A percentile compares a stretch with the other conserved stretches of the same genome.
Evolutionary conservation across 2,113 vertebrate genomes (phyloP).

Genomic region (Megaleporinus macrocephalus): DNA sequence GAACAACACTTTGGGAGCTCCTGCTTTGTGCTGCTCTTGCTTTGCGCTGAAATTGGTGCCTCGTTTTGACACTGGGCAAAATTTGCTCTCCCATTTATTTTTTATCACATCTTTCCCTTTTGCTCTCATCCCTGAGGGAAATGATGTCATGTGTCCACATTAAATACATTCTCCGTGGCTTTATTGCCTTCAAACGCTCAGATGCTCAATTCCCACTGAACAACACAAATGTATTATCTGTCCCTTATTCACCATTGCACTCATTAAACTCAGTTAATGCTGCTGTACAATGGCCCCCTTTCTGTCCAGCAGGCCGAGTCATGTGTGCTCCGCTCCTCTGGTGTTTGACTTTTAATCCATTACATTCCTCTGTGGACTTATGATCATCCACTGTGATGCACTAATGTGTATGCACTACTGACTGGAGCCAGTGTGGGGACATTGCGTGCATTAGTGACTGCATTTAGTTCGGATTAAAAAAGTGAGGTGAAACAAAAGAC

Average conservation of each 20-base stretch:
- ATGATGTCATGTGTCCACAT: slow-evolving; percentile 53
- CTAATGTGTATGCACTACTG: slow-evolving; percentile 66
- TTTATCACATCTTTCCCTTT: slow-evolving; percentile 16
- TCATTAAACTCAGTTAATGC: slow-evolving; percentile 52
- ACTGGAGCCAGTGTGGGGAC: slow-evolving; percentile 67
- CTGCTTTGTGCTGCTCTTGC: background rate
- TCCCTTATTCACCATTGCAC: slow-evolving; percentile 54
- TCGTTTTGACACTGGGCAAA: no score
- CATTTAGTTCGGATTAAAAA: slow-evolving; percentile 32
- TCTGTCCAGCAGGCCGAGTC: slow-evolving; percentile 58
- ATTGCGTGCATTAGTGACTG: slow-evolving; percentile 52
- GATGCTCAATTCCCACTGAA: slow-evolving; percentile 40
- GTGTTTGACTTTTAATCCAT: slow-evolving; percentile 79
- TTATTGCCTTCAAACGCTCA: slow-evolving; percentile 34
- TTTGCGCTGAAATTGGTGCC: background rate
- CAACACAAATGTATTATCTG: slow-evolving; percentile 48
- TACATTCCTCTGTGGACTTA: slow-evolving; percentile 77
- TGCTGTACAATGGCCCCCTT: slow-evolving; percentile 61
- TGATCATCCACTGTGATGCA: slow-evolving; percentile 58
- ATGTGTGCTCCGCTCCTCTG: slow-evolving; percentile 69
- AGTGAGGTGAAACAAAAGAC: background rate
- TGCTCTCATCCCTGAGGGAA: slow-evolving; percentile 26
- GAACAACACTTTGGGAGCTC: background rate
- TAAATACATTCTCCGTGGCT: slow-evolving; percentile 51
- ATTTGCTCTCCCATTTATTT: slow-evolving; percentile 1